Conservation (phyloP, 2,113 vertebrate species). For the Osmerus eperlanus region DNA sequence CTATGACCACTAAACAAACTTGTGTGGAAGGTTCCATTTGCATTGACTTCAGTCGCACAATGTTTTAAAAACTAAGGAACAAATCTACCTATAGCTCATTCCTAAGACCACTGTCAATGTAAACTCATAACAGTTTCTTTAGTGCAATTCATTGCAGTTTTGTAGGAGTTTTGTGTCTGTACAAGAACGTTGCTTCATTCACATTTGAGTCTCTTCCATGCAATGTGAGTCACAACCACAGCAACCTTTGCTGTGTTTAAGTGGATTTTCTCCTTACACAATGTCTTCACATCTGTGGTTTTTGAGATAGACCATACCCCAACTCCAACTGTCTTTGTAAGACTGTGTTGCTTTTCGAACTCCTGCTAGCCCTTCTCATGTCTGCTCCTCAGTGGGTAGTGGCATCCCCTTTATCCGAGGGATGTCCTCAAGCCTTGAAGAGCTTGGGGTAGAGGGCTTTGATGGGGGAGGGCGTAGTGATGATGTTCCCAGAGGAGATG, state of each 20-base stretch:
- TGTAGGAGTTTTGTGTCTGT: neutral
- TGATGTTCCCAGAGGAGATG: slow-evolving; percentile 70
- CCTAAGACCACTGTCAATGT: too few relatives aligned
- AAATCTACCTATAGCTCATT: neutral
- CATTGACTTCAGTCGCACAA: slow-evolving; percentile 13
- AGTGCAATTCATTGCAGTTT: slow-evolving; percentile 50
- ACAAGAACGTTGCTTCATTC: slow-evolving; percentile 27
- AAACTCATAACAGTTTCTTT: slow-evolving; percentile 16
- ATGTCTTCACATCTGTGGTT: neutral
- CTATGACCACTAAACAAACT: slow-evolving; percentile 3
- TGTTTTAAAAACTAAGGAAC: slow-evolving; percentile 4
- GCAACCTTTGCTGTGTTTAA: slow-evolving; percentile 1
- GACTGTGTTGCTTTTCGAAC: too few relatives aligned
- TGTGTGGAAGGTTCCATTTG: neutral
- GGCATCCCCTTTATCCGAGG: neutral
- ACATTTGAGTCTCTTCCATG: slow-evolving; percentile 38
- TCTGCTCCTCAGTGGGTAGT: neutral
- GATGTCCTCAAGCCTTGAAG: slow-evolving; percentile 58
- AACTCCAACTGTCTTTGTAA: too few relatives aligned
- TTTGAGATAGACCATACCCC: neutral
- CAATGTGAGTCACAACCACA: slow-evolving; percentile 12
- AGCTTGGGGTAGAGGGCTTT: slow-evolving; percentile 65
- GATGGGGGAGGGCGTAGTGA: slow-evolving; percentile 64
- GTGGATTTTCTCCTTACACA: neutral
- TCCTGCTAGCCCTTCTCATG: neutral